phyloP scores from a whole-genome alignment of 2,888 invertebrate species.

The Ypsolopha scabrella region DNA sequence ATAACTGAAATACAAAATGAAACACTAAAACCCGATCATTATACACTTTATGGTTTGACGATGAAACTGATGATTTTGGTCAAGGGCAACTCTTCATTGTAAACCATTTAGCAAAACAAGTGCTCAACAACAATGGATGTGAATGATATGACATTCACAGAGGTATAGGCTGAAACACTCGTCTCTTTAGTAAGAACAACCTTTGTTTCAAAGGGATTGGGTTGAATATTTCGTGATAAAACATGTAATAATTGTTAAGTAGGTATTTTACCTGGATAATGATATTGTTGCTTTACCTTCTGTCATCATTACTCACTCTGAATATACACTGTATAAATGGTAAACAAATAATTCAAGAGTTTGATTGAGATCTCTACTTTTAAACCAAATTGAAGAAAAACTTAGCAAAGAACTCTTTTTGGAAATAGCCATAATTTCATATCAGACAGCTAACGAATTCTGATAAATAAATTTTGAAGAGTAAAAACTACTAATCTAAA shows the following conservation, averaged over 20 bases:
- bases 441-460: too few relatives aligned
- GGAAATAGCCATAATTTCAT: too few relatives aligned
- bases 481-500: too few relatives aligned
- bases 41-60: neutral
- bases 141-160: neutral
- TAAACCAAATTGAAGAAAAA: too few relatives aligned
- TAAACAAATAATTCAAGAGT: too few relatives aligned
- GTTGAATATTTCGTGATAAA: neutral
- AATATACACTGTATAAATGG: too few relatives aligned
- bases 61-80: neutral
- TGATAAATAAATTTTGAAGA: too few relatives aligned
- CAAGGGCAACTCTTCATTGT: neutral
- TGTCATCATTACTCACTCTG: constrained; percentile 29
- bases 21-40: neutral
- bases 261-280: constrained; percentile 44
- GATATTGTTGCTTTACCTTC: constrained; percentile 55
- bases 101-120: constrained; percentile 1
- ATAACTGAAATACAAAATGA: neutral
- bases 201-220: neutral
- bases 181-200: neutral
- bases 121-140: neutral
- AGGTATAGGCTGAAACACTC: neutral
- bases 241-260: constrained; percentile 7
- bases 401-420: too few relatives aligned
- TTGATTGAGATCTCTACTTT: too few relatives aligned